Percentiles rank a stretch among this genome's conserved stretches.
Conservation (phyloP, 2,888 invertebrate species). For the Entomobrya multifasciata region DNA sequence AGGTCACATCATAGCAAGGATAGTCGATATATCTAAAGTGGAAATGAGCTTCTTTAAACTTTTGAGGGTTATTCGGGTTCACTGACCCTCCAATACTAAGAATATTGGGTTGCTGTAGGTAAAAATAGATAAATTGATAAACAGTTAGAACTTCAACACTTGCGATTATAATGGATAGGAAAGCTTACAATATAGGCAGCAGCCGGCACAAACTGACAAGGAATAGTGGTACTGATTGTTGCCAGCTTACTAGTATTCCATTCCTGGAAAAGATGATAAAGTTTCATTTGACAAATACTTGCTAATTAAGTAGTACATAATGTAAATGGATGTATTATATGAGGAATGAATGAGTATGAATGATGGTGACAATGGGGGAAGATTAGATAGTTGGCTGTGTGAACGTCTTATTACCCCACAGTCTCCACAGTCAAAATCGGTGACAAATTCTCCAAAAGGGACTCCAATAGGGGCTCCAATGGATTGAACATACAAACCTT, state of each 20-base stretch:
- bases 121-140: neutral
- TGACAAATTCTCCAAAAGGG: constrained; percentile 45
- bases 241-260: neutral
- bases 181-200: neutral
- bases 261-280: no score
- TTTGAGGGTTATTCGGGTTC: no score
- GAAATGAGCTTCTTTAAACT: constrained; percentile 36
- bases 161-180: no score
- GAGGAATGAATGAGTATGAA: no score
- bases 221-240: neutral
- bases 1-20: constrained; percentile 31
- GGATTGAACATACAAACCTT: constrained; percentile 34
- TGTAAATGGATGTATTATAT: no score
- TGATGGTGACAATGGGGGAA: no score
- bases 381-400: no score
- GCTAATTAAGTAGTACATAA: no score
- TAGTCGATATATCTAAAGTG: constrained; percentile 47
- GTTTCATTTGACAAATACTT: no score
- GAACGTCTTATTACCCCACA: neutral
- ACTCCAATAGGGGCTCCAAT: constrained; percentile 34
- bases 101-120: neutral
- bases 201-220: constrained; percentile 8
- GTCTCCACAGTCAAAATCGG: constrained; percentile 47
- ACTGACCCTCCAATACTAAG: neutral
- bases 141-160: no score